Evolutionary conservation across 1,140 invertebrate species (phyloP), one percentile per base, ranked within the genome.

Genomic region (Zaprionus gabonicus): DNA sequence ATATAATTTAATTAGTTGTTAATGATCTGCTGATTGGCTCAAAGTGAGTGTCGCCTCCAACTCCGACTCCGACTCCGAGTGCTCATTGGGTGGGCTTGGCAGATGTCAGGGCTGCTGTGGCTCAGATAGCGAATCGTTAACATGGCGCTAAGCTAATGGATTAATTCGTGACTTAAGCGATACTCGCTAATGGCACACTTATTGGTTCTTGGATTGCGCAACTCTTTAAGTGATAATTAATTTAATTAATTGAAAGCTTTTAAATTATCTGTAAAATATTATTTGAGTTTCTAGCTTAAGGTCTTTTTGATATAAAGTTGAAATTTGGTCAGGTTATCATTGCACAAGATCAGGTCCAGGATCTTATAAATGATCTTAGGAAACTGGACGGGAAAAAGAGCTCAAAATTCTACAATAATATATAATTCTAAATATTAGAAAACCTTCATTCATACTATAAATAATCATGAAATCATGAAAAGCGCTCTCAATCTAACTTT

Each of bases 1-100:
- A 79, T 88, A 90, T 88, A 88, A 81, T 88, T 88, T 88, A 88
- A 88, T 88, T 88, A 88, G 84, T 88, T 88, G 84, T 88, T 88
- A 88, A 88, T 90, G 84, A 88, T 88, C 88, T 72, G 75, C 85
- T 72, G 81, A 90, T 90, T 88, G 75, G 71, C 76, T 83, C 67
- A 88, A 78, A 83, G 81, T 81, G 76, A 85, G 74, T 80, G 78
- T 65, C 46, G 62, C 64, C 55, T 57, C 34, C 31, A 13, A n/a
- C 49, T 34, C 31, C 9, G 9, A 10, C 31, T 34, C 1, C 31
- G 31, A 34, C 31, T 10, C 9, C 9, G 31, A 34, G 9, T 10
- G 31, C 31, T 71, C 31, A 62, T 64, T 71, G 72, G 68, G 73
- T 76, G 82, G 82, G 82, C 82, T 86, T 85, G 82, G 82, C 82